phyloP scores from a whole-genome alignment of 1,140 invertebrate genomes.

The Triops longicaudatus region DNA sequence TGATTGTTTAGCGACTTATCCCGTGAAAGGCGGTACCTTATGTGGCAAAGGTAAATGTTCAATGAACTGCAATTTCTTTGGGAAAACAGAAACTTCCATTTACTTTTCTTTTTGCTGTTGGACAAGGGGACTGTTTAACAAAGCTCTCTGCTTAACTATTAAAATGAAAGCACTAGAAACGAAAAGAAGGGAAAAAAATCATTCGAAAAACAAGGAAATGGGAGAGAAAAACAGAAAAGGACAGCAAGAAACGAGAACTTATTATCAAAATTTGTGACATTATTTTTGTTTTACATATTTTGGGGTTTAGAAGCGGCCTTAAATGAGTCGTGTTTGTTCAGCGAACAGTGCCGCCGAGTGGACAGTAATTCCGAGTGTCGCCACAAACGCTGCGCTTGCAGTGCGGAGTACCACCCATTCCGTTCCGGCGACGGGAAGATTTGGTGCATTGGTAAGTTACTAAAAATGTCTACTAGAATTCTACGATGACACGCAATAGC shows the following conservation, averaged over 20 bases:
- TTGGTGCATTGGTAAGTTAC: constrained; percentile 22
- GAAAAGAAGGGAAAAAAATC: background rate
- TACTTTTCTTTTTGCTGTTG: background rate
- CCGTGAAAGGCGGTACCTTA: constrained; percentile 21
- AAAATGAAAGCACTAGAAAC: background rate
- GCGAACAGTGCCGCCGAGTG: background rate
- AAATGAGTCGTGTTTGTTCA: constrained; percentile 24
- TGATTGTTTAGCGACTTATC: constrained; percentile 15
- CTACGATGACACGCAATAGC: background rate
- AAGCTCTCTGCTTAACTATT: background rate
- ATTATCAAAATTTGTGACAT: background rate
- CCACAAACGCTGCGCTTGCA: constrained; percentile 24
- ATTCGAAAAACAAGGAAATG: background rate
- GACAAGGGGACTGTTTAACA: background rate
- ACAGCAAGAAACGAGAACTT: constrained; percentile 3
- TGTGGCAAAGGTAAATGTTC: constrained; percentile 26
- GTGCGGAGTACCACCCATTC: background rate
- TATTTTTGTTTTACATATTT: background rate
- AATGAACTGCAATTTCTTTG: background rate
- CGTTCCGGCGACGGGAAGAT: constrained; percentile 19
- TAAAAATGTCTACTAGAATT: background rate
- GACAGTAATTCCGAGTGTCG: constrained; percentile 25
- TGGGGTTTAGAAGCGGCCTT: constrained; percentile 18
- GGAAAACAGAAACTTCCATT: background rate
- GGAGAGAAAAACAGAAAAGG: background rate